These are phyloP conservation scores for Drepana falcataria DNA, from an alignment of 2,888 invertebrate genomes.

Conservation along the genomic window DNA sequence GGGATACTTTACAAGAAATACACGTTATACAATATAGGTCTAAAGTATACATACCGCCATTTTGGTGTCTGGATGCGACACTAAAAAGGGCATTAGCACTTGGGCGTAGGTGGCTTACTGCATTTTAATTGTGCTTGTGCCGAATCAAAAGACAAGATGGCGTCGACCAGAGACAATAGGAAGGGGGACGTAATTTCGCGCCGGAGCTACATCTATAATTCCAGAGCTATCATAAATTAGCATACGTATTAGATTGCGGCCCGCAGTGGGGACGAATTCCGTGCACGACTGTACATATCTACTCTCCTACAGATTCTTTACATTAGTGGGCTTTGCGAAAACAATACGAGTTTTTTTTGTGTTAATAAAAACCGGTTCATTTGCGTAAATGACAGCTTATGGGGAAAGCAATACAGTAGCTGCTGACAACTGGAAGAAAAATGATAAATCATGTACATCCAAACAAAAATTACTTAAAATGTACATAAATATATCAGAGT, in stretches of 20 bases:
- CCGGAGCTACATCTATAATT: conserved; percentile 73
- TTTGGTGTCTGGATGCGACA: conserved; percentile 10
- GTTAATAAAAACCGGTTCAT: not conserved
- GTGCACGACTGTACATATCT: conserved; percentile 50
- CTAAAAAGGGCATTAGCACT: conserved; percentile 43
- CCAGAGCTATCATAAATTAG: conserved; percentile 72
- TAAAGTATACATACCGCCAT: not conserved
- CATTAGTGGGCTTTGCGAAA: conserved; percentile 32
- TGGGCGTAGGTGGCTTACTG: conserved; percentile 24
- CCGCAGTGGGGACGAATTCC: conserved; percentile 50
- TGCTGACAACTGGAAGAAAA: no score
- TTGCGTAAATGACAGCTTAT: not conserved
- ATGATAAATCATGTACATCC: no score
- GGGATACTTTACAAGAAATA: no score
- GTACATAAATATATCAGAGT: no score
- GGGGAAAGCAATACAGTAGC: not conserved
- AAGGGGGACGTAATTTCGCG: conserved; percentile 57
- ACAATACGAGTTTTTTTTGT: not conserved
- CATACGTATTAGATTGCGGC: conserved; percentile 72
- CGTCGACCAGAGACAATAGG: conserved; percentile 29
- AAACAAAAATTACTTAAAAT: no score
- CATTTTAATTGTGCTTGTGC: conserved; percentile 46
- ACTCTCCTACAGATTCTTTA: conserved; percentile 36
- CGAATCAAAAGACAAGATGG: conserved; percentile 66
- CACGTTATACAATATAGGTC: no score